These are phyloP conservation scores for Lagenorhynchus albirostris DNA, from an alignment of 2,113 vertebrate species.

Conservation along the genomic window DNA sequence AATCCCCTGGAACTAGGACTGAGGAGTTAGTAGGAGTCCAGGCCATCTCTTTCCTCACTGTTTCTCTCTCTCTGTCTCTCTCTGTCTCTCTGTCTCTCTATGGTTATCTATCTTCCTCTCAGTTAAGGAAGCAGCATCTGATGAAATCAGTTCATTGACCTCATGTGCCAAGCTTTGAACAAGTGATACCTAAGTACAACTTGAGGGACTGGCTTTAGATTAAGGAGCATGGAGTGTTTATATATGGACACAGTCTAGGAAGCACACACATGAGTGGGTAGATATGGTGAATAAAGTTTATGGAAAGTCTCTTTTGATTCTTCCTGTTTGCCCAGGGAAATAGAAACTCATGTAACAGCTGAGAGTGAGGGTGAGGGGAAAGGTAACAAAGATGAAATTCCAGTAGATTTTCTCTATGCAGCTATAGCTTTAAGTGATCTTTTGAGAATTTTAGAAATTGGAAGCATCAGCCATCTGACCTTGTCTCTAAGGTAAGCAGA, in stretches of 20 bases:
- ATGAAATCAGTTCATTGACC: background rate
- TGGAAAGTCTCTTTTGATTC: background rate
- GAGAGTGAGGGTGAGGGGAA: too few species aligned
- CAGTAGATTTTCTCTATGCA: background rate
- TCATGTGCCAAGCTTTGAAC: too few species aligned
- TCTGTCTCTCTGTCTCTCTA: background rate
- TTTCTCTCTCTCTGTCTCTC: background rate
- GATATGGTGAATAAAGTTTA: background rate
- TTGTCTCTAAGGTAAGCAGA: too few species aligned
- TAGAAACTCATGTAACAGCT: background rate
- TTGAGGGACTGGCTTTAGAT: accelerated
- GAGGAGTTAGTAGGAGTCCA: background rate
- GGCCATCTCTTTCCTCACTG: too few species aligned
- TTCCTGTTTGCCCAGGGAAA: background rate
- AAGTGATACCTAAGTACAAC: accelerated
- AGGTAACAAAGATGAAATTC: too few species aligned
- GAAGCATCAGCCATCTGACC: too few species aligned
- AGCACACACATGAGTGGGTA: accelerated
- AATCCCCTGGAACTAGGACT: background rate
- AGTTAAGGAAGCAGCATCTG: accelerated
- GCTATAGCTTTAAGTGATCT: accelerated
- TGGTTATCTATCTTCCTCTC: too few species aligned
- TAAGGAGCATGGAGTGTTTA: accelerated
- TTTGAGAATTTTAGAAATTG: too few species aligned
- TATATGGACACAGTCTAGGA: background rate